Percentiles rank a stretch among this genome's conserved stretches.
Evolutionary conservation across 2,113 vertebrate species (phyloP).

Genomic region (Callaeas wilsoni): DNA sequence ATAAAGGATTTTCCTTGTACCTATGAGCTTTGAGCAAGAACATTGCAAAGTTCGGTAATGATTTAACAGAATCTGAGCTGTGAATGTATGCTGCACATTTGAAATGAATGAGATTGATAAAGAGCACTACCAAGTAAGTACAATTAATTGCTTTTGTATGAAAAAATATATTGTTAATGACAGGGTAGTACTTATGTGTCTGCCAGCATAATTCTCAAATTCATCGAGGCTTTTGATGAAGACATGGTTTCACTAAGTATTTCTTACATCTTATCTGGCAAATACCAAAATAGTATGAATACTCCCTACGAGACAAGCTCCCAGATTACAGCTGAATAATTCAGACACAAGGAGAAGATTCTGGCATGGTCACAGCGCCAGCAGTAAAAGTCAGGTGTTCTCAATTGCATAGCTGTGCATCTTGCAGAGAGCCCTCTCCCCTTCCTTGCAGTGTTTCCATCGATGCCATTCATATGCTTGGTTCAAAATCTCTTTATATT

Average conservation of each 20-base stretch:
- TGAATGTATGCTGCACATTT: not conserved
- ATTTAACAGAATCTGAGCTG: not conserved
- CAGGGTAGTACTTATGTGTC: not conserved
- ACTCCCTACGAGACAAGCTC: not conserved
- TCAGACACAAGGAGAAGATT: not conserved
- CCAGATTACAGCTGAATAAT: not conserved
- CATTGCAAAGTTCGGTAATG: slow-evolving; percentile 9
- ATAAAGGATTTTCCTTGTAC: slow-evolving; percentile 35
- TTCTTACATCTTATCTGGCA: not conserved
- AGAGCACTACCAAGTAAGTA: not conserved
- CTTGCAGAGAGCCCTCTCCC: not conserved
- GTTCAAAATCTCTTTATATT: not conserved
- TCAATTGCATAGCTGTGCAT: not conserved
- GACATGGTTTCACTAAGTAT: not conserved
- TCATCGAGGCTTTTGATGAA: not conserved
- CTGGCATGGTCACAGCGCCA: not conserved
- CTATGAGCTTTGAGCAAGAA: slow-evolving; percentile 12
- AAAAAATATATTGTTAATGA: not conserved
- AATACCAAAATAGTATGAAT: not conserved
- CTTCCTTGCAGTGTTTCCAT: not conserved
- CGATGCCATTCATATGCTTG: not conserved
- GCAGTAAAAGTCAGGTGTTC: not conserved
- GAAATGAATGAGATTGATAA: not conserved
- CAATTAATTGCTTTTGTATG: not conserved
- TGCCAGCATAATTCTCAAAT: not conserved